Evolutionary conservation across 2,113 vertebrate species (phyloP), one percentile per base, ranked within the genome.

Genomic region (Cinclus mexicanus): DNA sequence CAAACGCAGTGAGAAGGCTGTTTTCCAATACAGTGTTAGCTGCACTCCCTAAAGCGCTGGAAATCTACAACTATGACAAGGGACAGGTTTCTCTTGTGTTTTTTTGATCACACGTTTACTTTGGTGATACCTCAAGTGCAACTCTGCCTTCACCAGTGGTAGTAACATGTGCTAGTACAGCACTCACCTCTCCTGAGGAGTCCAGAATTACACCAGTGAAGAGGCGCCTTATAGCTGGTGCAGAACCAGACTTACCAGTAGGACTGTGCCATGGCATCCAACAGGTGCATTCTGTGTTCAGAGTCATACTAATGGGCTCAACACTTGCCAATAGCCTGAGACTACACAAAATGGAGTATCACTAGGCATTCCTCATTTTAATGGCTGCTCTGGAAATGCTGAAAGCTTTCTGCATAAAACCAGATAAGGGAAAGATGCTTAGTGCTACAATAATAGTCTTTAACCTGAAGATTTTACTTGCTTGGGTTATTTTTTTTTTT

Each of bases 161-260:
- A 52, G 50, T 42, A 25, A 35, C 11, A 4, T 5, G 8, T 33
- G 13, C 33, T n/a, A 25, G 19, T 52, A 28, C 6, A 82, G 22
- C 53, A 72, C 7, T 53, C 69, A 11, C 31, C 10, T 69, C 41
- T 64, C 18, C 44, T 8, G 12, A 44, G 24, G 6, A 50, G 39
- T 12, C 16, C 71, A 59, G 63, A 63, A 18, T 13, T 5, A 16
- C 5, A 26, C 6, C 29, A 44, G 1, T 0, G 0, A 72, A 59
- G 20, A 86, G 26, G 7, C 84, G 6, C 47, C 60, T 56, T 52
- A 23, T 11, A 76, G 12, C 29, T 72, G 20, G 13, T 59, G 44
- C 26, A 35, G 23, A 75, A n/a, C 56, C 14, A 7, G 25, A 9
- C 35, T 70, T 5, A 0, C 17, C 37, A 23, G 25, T 18, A 63